Conservation (phyloP, 2,797 vertebrate species). For the Myiothlypis coronata region DNA sequence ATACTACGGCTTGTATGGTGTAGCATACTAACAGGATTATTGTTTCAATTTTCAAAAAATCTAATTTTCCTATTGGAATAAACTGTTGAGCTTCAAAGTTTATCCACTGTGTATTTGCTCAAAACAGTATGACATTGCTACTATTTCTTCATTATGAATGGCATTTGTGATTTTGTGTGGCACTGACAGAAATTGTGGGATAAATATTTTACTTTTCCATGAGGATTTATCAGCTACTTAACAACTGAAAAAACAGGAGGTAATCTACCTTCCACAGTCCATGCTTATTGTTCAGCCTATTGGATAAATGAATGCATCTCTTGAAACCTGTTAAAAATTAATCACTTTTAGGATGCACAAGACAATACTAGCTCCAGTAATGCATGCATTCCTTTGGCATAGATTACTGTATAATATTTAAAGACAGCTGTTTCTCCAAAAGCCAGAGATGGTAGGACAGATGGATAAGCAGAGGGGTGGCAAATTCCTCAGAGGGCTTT, state of each 20-base stretch:
- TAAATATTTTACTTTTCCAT: constrained; percentile 10
- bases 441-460: neutral
- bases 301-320: constrained; percentile 19
- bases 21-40: neutral
- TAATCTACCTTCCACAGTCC: neutral
- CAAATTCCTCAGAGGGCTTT: constrained; percentile 6
- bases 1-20: neutral
- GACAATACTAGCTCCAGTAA: neutral
- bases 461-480: constrained; percentile 32
- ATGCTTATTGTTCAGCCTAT: neutral
- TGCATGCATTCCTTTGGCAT: constrained; percentile 14
- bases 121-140: neutral
- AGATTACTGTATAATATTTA: constrained; percentile 6
- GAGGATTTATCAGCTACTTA: neutral
- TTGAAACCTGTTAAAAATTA: constrained; percentile 37
- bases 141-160: neutral
- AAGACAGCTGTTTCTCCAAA: constrained; percentile 43
- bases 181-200: neutral
- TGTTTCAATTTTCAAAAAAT: neutral
- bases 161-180: neutral
- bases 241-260: neutral
- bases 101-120: neutral
- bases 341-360: constrained; percentile 28
- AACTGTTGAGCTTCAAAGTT: neutral
- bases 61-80: neutral